Conservation (phyloP, 2,797 vertebrate species). For the Sorex maritimensis region DNA sequence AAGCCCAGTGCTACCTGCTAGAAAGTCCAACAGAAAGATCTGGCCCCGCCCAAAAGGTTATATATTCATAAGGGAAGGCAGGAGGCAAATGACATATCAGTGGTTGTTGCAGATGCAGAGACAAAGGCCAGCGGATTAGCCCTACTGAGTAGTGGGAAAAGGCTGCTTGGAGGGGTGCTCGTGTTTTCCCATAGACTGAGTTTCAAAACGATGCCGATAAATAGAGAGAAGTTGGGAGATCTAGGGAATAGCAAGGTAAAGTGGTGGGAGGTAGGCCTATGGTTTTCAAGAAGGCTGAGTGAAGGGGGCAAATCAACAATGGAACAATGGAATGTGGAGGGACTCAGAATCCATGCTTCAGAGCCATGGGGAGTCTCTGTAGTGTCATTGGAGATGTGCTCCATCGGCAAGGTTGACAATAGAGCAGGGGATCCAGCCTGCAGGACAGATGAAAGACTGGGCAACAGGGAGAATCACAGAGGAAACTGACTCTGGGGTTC, state of each 20-base stretch:
- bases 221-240: no score
- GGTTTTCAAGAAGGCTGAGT: not conserved
- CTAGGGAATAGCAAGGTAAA: no score
- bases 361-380: not conserved
- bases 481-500: not conserved
- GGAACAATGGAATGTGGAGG: not conserved
- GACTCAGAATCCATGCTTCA: not conserved
- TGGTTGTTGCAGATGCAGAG: not conserved
- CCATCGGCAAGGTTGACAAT: not conserved
- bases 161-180: not conserved
- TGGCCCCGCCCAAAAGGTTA: not conserved
- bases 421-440: not conserved
- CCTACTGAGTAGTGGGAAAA: not conserved
- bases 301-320: not conserved
- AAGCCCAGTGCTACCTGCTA: not conserved
- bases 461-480: not conserved
- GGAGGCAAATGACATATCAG: not conserved
- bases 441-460: not conserved
- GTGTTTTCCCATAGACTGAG: not conserved
- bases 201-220: no score
- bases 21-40: not conserved
- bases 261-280: not conserved
- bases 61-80: not conserved
- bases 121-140: not conserved
- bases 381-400: rapidly evolving